phyloP scores from a whole-genome alignment of 2,113 vertebrate species.

The Indicator indicator region DNA sequence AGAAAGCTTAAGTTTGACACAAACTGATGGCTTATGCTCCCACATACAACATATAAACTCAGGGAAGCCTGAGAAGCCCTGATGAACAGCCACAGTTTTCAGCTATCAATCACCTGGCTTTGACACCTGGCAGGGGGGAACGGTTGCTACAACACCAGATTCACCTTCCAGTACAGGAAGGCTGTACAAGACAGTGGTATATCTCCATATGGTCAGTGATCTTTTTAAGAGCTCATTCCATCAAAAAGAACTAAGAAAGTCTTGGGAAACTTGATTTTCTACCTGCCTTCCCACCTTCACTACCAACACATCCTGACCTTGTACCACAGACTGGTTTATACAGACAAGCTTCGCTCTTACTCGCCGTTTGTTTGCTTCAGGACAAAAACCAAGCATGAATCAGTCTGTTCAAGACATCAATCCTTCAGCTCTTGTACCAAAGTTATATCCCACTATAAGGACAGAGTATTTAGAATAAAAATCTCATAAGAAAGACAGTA shows the following conservation, averaged over 20 bases:
- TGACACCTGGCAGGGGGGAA: slow-evolving; percentile 11
- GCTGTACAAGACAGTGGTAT: slow-evolving; percentile 21
- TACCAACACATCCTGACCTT: background rate
- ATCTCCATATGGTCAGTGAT: background rate
- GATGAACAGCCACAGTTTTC: slow-evolving; percentile 45
- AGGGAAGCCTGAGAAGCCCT: background rate
- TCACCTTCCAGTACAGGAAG: slow-evolving; percentile 21
- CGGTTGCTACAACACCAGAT: background rate
- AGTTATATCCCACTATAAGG: background rate
- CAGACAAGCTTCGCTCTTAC: background rate
- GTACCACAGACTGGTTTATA: slow-evolving; percentile 30
- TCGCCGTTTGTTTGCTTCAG: background rate
- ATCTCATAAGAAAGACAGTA: background rate
- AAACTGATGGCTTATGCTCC: slow-evolving; percentile 41
- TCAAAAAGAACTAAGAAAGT: background rate
- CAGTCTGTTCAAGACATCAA: background rate
- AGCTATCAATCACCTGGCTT: background rate
- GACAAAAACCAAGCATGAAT: background rate
- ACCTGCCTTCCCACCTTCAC: background rate
- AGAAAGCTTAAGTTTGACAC: slow-evolving; percentile 30
- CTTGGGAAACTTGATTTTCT: background rate
- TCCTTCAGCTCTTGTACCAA: background rate
- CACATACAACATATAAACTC: background rate
- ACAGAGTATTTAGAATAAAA: background rate
- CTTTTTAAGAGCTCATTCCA: background rate